A percentile compares a stretch with the other conserved stretches of the same genome.
These are phyloP conservation scores for Abrostola triplasia DNA, from an alignment of 2,888 invertebrate genomes.

Conservation along the genomic window DNA sequence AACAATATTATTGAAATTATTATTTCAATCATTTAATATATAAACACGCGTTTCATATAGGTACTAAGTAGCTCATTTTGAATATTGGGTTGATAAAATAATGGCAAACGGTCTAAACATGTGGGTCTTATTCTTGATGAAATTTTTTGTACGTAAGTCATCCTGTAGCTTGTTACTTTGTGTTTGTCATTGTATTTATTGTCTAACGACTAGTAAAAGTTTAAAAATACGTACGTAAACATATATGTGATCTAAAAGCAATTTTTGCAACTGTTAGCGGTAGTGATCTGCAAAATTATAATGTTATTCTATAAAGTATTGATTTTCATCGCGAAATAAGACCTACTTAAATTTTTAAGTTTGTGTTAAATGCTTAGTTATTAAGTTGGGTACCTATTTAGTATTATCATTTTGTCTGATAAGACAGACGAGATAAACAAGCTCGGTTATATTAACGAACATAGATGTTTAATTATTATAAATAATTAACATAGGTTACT, in stretches of 20 bases:
- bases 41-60: conserved; percentile 33
- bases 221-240: no score
- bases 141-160: neutral
- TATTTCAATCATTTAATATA: conserved; percentile 32
- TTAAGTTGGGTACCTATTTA: conserved; percentile 10
- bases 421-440: neutral
- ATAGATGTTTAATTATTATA: conserved; percentile 3
- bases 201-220: no score
- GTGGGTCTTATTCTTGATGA: conserved; percentile 25
- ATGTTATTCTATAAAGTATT: neutral
- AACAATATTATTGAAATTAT: conserved; percentile 38
- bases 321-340: conserved; percentile 8
- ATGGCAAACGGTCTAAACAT: conserved; percentile 5
- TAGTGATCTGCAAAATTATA: neutral
- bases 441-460: conserved; percentile 7
- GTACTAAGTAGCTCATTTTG: conserved; percentile 19
- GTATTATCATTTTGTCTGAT: conserved; percentile 4
- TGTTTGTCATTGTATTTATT: no score
- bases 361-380: conserved; percentile 19
- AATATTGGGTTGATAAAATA: conserved; percentile 15
- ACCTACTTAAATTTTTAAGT: conserved; percentile 13
- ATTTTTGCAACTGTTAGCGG: no score
- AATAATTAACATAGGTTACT: conserved; percentile 19
- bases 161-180: neutral
- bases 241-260: no score